Evolutionary conservation across 2,113 vertebrate genomes (phyloP).

Genomic region (Nycticryphes semicollaris): DNA sequence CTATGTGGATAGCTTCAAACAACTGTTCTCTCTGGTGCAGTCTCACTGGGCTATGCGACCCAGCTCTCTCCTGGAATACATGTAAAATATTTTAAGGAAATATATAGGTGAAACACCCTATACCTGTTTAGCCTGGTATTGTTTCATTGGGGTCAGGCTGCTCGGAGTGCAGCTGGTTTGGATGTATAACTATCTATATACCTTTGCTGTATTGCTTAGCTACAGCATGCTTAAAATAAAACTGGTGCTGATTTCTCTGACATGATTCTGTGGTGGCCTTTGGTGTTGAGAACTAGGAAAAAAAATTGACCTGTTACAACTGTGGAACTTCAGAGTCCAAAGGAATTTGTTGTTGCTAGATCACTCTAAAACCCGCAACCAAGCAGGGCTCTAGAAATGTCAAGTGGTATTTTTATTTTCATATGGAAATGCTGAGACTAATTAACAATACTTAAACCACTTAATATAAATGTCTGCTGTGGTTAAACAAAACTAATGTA

Average conservation of each 20-base stretch:
- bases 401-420: conserved; percentile 11
- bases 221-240: background rate
- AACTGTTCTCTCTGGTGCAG: background rate
- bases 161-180: background rate
- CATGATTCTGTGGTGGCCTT: background rate
- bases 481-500: conserved; percentile 53
- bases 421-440: background rate
- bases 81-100: background rate
- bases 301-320: background rate
- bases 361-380: background rate
- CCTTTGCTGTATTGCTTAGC: background rate
- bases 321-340: background rate
- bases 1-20: background rate
- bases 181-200: background rate
- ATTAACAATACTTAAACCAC: conserved; percentile 40
- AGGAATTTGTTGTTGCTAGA: background rate
- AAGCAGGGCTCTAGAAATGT: background rate
- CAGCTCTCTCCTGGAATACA: background rate
- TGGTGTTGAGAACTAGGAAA: background rate
- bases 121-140: background rate
- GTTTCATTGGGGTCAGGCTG: background rate
- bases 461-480: conserved; percentile 21
- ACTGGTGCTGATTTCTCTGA: background rate
- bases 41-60: background rate
- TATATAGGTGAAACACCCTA: background rate